phyloP scores from a whole-genome alignment of 2,888 invertebrate species.

The Nemapogon koenigi region DNA sequence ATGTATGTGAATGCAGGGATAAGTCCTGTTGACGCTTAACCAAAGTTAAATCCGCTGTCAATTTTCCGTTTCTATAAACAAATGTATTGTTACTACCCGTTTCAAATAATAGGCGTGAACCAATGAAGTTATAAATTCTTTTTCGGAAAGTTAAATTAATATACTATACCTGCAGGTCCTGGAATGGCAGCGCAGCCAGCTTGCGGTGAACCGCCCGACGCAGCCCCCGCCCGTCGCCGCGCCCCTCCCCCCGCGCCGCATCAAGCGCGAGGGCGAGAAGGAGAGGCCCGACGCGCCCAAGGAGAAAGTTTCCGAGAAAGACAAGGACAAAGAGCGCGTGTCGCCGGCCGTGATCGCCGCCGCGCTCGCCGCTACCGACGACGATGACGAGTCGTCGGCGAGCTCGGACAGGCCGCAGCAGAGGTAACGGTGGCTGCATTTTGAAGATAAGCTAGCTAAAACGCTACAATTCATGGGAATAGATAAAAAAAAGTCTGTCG shows the following conservation, averaged over 20 bases:
- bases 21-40: no score
- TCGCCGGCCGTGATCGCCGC: conserved; percentile 45
- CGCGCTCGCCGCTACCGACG: conserved; percentile 35
- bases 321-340: conserved; percentile 23
- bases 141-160: no score
- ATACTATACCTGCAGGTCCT: conserved; percentile 44
- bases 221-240: conserved; percentile 53
- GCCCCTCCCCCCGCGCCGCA: conserved; percentile 50
- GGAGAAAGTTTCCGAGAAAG: conserved; percentile 14
- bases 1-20: no score
- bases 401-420: conserved; percentile 31
- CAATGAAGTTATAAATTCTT: no score
- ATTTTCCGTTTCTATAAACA: no score
- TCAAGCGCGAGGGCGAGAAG: conserved; percentile 34
- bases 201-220: conserved; percentile 29
- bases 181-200: conserved; percentile 62
- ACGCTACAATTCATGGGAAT: no score
- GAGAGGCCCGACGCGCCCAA: conserved; percentile 56
- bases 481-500: no score
- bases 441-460: no score
- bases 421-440: conserved; percentile 25
- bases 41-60: no score
- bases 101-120: no score
- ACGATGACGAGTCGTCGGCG: conserved; percentile 28
- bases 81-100: no score